Evolutionary conservation across 1,140 invertebrate species (phyloP).

Genomic region (Hermetia illucens): DNA sequence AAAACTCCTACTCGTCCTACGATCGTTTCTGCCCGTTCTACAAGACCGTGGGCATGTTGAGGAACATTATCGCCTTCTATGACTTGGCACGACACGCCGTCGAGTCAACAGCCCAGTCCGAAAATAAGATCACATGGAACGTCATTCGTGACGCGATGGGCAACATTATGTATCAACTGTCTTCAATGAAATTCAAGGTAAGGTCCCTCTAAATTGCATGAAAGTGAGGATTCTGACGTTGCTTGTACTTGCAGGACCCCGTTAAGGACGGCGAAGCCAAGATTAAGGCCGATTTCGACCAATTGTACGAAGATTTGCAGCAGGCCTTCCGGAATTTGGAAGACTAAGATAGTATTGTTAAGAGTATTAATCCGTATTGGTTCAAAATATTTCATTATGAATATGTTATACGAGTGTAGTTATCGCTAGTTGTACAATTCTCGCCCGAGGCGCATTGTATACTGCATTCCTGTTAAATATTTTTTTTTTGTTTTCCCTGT

Average conservation of each 20-base stretch:
- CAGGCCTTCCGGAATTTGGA: conserved; percentile 97
- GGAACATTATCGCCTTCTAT: conserved; percentile 97
- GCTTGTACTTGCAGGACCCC: conserved; percentile 61
- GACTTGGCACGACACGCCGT: conserved; percentile 96
- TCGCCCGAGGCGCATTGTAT: too few relatives aligned
- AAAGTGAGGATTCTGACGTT: conserved; percentile 4
- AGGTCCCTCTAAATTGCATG: conserved; percentile 6
- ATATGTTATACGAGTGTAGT: too few relatives aligned
- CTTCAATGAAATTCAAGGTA: conserved; percentile 99
- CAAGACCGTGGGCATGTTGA: conserved; percentile 97
- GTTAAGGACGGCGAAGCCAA: conserved; percentile 95
- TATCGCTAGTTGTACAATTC: too few relatives aligned
- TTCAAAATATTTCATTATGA: too few relatives aligned
- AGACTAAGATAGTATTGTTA: too few relatives aligned
- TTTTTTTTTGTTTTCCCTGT: too few relatives aligned
- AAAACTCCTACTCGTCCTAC: conserved; percentile 93
- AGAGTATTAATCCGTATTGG: too few relatives aligned
- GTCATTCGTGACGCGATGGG: conserved; percentile 95
- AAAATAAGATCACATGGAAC: conserved; percentile 98
- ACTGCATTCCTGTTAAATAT: too few relatives aligned
- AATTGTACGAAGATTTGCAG: conserved; percentile 87
- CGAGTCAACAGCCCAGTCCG: conserved; percentile 94
- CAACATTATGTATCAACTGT: conserved; percentile 92
- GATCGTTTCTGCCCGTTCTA: conserved; percentile 99
- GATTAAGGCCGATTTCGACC: conserved; percentile 93